Evolutionary conservation across 2,113 vertebrate species (phyloP).

Genomic region (Nothoprocta pentlandii): DNA sequence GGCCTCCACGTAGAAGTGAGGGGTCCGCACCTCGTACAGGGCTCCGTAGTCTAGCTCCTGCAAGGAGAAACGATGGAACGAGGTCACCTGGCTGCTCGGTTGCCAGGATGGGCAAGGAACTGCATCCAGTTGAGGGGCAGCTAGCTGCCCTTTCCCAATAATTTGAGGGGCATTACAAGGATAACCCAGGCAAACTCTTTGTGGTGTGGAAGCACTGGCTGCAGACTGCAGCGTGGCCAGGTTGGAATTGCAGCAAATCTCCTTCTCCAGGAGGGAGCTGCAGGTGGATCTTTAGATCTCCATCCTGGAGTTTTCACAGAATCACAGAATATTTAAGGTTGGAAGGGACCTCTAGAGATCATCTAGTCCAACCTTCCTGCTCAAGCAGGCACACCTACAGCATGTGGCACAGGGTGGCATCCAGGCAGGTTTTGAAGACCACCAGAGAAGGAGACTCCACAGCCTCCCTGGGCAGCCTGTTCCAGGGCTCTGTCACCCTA

Average conservation of each 20-base stretch:
- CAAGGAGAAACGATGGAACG: neutral
- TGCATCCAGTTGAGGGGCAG: neutral
- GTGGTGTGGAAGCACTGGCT: no score
- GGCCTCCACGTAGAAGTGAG: conserved; percentile 89
- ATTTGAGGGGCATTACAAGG: neutral
- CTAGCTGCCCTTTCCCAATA: neutral
- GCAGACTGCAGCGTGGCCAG: accelerated
- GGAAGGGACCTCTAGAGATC: no score
- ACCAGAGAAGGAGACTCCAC: no score
- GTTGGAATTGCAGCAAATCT: neutral
- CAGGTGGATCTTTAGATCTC: neutral
- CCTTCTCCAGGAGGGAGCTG: neutral
- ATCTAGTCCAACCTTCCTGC: no score
- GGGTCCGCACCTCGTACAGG: conserved; percentile 86
- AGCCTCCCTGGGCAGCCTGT: no score
- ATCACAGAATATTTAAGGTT: no score
- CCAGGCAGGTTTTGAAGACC: no score
- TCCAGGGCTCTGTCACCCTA: no score
- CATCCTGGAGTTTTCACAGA: neutral
- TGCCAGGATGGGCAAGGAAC: neutral
- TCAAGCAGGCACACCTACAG: no score
- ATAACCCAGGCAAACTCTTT: neutral
- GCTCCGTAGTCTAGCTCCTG: conserved; percentile 90
- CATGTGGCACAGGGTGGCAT: no score
- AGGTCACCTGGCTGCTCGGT: neutral